Base-by-base conservation (phyloP, 2,888 invertebrate species). In the Crocallis elinguaria region DNA sequence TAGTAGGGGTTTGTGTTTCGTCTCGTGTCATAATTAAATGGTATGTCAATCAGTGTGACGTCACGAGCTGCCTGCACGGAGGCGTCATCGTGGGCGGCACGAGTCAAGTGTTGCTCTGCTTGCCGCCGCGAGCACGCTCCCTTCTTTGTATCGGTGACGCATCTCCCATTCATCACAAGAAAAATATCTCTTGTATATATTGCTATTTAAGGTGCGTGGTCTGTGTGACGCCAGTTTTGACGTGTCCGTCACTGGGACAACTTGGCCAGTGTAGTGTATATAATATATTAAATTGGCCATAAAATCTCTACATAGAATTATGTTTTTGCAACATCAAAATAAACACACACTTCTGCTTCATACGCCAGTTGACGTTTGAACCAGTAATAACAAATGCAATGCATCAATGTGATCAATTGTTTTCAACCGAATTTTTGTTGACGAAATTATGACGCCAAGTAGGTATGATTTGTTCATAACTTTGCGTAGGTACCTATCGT, bases 171-270 rank as follows among this genome's bases (percentile, higher is more conserved):
- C 65, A 37, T 49, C 66, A 58, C 66, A 64, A 68, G 59, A 69
- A 76, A 67, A 72, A 71, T 71, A 57, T 43, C 57, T 60, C 49
- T 43, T 66, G 59, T 68, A 60, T 69, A 67, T 69, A 82, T 79
- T 79, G 74, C 88, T 84, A 84, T 86, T 83, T 88, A 86, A 76
- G 87, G 87, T 46, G 49, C 51, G 66, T 50, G 63, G 58, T 63
- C 57, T 55, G 59, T 53, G 30, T 42, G 57, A 41, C 49, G 59
- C 27, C 48, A 7, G 14, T 49, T 62, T 60, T 72, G 73, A 72
- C n/a, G 9, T 25, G 17, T 9, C 16, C 12, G 30, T 42, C 46
- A 32, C 27, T n/a, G 35, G 44, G 37, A 39, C 29, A 45, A 35
- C 51, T 55, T 25, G 1, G 39, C 33, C 44, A 48, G 55, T 57